phyloP scores from a whole-genome alignment of 2,888 invertebrate genomes.

The Drosophila multiciliata region DNA sequence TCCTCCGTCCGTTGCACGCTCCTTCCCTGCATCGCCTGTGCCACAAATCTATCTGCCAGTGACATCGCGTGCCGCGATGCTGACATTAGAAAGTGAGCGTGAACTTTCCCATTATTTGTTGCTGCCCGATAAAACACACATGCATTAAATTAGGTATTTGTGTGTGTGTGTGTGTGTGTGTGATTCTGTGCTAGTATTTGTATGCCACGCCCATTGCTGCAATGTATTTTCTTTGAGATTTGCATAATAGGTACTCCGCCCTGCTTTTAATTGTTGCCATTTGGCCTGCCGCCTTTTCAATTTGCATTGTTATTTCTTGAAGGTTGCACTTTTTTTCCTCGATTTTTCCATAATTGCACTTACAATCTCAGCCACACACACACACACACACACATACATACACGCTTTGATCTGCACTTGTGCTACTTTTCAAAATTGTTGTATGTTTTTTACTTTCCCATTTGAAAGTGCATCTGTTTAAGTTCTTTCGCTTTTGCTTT shows the following conservation, averaged over 20 bases:
- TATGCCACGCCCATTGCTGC: constrained; percentile 32
- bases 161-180: constrained; percentile 18
- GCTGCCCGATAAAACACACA: constrained; percentile 12
- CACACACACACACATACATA: constrained; percentile 3
- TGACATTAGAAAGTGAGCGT: constrained; percentile 69
- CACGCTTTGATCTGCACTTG: constrained; percentile 46
- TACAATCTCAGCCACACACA: constrained; percentile 3
- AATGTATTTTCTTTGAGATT: constrained; percentile 35
- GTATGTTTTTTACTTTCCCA: constrained; percentile 49
- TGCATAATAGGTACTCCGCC: constrained; percentile 54
- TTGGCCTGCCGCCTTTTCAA: constrained; percentile 52
- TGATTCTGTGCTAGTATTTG: constrained; percentile 16
- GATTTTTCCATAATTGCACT: constrained; percentile 31
- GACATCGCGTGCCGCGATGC: constrained; percentile 56
- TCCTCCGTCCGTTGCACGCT: not conserved
- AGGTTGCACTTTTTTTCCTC: constrained; percentile 37
- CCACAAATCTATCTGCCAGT: constrained; percentile 8
- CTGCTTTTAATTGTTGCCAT: constrained; percentile 51
- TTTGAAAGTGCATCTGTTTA: constrained; percentile 63
- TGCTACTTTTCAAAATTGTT: constrained; percentile 44
- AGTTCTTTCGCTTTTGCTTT: constrained; percentile 29
- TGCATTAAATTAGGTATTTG: not conserved
- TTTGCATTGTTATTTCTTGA: constrained; percentile 46
- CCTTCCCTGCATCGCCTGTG: not conserved
- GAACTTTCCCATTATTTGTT: constrained; percentile 64